A percentile compares a stretch with the other conserved stretches of the same genome.
Conservation (phyloP, 1,140 invertebrate genomes). For the Ceratina calcarata region DNA sequence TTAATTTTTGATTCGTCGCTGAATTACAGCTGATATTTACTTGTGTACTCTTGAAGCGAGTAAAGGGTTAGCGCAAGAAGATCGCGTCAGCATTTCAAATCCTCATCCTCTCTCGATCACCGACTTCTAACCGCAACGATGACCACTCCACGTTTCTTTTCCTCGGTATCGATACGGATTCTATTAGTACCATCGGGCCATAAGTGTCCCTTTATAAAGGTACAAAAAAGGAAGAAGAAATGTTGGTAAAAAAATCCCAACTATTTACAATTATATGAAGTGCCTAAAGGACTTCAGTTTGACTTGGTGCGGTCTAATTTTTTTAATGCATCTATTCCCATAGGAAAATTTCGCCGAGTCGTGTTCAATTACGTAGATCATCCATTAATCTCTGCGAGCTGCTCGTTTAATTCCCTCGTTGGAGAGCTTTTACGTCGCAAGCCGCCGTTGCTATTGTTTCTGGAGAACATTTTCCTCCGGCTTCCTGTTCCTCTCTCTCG, state of each 20-base stretch:
- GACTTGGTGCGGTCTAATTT: too few species aligned
- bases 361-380: constrained; percentile 25
- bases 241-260: too few species aligned
- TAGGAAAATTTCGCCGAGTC: neutral
- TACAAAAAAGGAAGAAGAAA: too few species aligned
- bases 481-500: constrained; percentile 39
- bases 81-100: constrained; percentile 11
- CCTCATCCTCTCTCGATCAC: neutral
- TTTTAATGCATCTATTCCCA: neutral
- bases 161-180: neutral
- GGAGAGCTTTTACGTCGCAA: neutral
- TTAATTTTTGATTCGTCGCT: too few species aligned
- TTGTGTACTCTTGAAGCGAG: neutral
- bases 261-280: neutral
- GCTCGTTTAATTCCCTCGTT: constrained; percentile 16
- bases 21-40: neutral
- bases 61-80: constrained; percentile 11
- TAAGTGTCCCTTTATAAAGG: too few species aligned
- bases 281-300: too few species aligned
- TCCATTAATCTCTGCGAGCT: constrained; percentile 23
- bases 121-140: constrained; percentile 20
- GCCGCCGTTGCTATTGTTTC: constrained; percentile 47
- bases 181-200: neutral
- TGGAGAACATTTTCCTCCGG: constrained; percentile 47
- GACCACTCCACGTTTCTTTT: neutral